These are phyloP conservation scores for Xenops minutus DNA, from an alignment of 2,797 vertebrate species.

Conservation along the genomic window DNA sequence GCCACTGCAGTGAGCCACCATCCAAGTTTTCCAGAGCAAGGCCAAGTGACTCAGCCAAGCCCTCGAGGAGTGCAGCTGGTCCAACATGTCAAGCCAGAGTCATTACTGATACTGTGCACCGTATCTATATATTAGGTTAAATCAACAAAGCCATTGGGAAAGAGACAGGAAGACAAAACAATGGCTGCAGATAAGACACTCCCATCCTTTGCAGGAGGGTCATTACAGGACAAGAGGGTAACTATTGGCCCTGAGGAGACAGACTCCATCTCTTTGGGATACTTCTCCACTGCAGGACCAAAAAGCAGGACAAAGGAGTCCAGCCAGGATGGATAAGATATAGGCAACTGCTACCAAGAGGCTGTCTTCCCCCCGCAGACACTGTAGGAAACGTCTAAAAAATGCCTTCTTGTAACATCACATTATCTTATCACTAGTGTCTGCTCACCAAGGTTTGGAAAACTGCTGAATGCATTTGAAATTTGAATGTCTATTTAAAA, in stretches of 20 bases:
- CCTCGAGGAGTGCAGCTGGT: background rate
- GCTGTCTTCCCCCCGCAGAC: background rate
- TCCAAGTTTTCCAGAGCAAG: background rate
- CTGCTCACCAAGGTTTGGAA: background rate
- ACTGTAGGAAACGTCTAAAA: background rate
- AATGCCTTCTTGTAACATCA: background rate
- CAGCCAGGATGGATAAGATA: background rate
- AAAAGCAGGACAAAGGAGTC: background rate
- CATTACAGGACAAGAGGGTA: background rate
- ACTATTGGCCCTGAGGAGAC: background rate
- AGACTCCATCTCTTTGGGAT: background rate
- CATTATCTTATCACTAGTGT: background rate
- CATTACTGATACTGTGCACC: background rate
- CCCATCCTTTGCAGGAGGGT: background rate
- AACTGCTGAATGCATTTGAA: background rate
- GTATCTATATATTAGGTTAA: background rate
- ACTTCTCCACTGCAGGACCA: background rate
- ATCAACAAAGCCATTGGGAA: constrained; percentile 32
- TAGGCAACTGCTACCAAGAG: background rate
- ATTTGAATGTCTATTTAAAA: background rate
- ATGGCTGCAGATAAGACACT: constrained; percentile 27
- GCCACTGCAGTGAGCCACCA: background rate
- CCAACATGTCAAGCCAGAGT: fast-evolving
- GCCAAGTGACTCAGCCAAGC: background rate
- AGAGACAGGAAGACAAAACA: constrained; percentile 56